Percentiles rank a stretch among this genome's conserved stretches.
Conservation (phyloP, 2,888 invertebrate species). For the Eubasilissa splendida region DNA sequence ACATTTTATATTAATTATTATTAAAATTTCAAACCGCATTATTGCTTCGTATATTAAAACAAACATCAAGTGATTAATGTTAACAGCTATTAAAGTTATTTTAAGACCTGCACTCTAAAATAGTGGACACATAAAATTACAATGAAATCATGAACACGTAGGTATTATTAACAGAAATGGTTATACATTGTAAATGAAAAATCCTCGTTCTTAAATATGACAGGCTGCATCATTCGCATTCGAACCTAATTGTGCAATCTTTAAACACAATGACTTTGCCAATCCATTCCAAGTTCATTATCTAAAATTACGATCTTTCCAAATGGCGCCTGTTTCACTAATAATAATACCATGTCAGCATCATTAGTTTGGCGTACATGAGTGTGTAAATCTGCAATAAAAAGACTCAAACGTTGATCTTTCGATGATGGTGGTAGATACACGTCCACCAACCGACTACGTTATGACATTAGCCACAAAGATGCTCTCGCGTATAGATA, state of each 20-base stretch:
- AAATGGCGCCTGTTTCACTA: background rate
- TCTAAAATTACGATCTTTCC: conserved; percentile 7
- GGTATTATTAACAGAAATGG: background rate
- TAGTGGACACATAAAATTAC: too few relatives aligned
- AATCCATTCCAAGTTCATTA: conserved; percentile 7
- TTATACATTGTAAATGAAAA: conserved; percentile 12
- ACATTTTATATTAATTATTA: too few relatives aligned
- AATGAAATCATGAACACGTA: too few relatives aligned
- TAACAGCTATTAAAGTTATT: too few relatives aligned
- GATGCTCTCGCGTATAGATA: too few relatives aligned
- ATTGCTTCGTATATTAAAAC: too few relatives aligned
- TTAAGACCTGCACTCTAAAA: too few relatives aligned
- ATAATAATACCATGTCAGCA: conserved; percentile 35
- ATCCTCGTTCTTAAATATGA: background rate
- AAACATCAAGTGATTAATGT: too few relatives aligned
- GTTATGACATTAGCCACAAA: background rate
- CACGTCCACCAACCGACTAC: background rate
- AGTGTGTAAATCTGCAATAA: conserved; percentile 25
- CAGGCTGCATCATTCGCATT: conserved; percentile 9
- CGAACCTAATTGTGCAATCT: conserved; percentile 26
- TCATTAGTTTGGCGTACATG: conserved; percentile 37
- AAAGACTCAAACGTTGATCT: conserved; percentile 17
- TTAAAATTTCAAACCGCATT: too few relatives aligned
- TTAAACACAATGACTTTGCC: conserved; percentile 23
- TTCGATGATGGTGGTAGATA: background rate